These are phyloP conservation scores for Cochlearius cochlearius DNA, from an alignment of 2,113 vertebrate species.

Conservation along the genomic window DNA sequence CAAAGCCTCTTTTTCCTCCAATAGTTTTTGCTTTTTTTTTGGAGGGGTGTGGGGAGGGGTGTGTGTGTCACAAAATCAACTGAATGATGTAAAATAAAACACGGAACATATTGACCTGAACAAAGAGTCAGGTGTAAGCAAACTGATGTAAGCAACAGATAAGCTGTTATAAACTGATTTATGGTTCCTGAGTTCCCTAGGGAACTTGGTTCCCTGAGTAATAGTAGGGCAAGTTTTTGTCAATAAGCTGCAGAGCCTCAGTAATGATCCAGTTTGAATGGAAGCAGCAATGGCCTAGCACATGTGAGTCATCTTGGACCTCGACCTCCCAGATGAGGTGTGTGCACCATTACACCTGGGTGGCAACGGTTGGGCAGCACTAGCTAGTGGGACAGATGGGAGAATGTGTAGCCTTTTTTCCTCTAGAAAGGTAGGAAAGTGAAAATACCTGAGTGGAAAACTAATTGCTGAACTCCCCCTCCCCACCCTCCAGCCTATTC, in stretches of 20 bases:
- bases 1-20: slow-evolving; percentile 14
- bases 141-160: not conserved
- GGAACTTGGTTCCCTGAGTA: not conserved
- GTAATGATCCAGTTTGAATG: not conserved
- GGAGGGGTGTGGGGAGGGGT: accelerated
- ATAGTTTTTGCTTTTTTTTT: not conserved
- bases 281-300: not conserved
- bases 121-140: not conserved
- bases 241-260: not conserved
- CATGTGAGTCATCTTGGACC: not conserved
- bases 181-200: not conserved
- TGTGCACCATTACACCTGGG: not conserved
- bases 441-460: not conserved
- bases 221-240: not conserved
- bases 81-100: not conserved
- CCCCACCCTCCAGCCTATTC: not conserved
- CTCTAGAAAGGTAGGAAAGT: not conserved
- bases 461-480: not conserved
- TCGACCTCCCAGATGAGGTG: not conserved
- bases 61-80: not conserved
- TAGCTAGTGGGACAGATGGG: not conserved
- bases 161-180: not conserved
- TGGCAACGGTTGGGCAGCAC: not conserved
- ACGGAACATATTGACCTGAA: not conserved
- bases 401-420: not conserved